Conservation (phyloP, 1,140 invertebrate genomes). For the Euwallacea fornicatus region DNA sequence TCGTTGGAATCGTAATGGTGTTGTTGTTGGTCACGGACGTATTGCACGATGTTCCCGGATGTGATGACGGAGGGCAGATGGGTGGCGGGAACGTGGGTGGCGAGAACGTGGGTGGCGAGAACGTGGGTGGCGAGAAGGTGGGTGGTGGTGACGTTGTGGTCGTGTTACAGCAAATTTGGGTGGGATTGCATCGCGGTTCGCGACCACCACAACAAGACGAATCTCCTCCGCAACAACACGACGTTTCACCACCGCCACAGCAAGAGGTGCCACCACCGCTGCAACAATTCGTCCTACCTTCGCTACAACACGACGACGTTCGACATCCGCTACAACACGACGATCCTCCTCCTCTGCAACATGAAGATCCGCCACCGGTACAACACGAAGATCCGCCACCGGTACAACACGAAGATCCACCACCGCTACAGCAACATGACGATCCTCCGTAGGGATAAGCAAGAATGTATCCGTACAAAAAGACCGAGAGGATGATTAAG, state of each 20-base stretch:
- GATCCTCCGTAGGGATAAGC: background rate
- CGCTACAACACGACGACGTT: no score
- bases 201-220: no score
- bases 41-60: no score
- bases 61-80: no score
- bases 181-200: no score
- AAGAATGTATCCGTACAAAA: no score
- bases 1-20: background rate
- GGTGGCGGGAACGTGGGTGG: no score
- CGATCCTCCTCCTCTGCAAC: background rate
- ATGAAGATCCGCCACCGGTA: background rate
- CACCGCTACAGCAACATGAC: background rate
- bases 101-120: no score
- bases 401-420: background rate
- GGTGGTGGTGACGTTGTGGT: no score
- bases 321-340: background rate
- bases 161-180: no score
- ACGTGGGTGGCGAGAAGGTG: no score
- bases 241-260: background rate
- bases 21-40: background rate
- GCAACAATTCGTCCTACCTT: background rate
- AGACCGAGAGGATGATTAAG: no score
- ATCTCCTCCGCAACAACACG: background rate
- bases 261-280: background rate
- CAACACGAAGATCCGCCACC: background rate